Evolutionary conservation across 35 echinoderm and acorn worm genomes (phyloP), one percentile per base, ranked within the genome.

Genomic region (Stichopus chloronotus): DNA sequence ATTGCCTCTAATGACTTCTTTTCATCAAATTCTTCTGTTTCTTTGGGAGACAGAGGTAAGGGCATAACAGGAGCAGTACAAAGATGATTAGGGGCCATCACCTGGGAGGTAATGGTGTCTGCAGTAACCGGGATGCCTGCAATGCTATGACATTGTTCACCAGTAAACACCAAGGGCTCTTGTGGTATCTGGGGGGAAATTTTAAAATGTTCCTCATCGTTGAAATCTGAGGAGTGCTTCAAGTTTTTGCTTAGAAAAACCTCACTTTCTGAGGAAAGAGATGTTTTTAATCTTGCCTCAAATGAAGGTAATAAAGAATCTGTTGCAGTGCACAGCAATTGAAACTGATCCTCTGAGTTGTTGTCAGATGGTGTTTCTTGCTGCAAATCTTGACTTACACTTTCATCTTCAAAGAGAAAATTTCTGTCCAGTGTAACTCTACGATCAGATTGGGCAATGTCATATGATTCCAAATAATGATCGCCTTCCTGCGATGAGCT

Each of bases 141-240:
- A 25, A 12, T 17, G 55, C n/a, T 8, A 10, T 57, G 55, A 20
- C 17, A 85, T 9, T 89, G 59, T 89, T 72, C 87, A 89, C 71
- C 87, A 61, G 25, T 71, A 83, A 53, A 53, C 8, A 89, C 65
- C 61, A 65, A n/a, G 9, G 23, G 8, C 65, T 89, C 87, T 63
- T 58, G 21, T 19, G 87, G n/a, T 25, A 89, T 60, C 87, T 89
- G 87, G 43, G 60, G 87, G 87, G 87, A 89, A 89, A 89, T 89
- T 20, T 89, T 21, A 63, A 89, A 89, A 89, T 89, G 87, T 89
- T 89, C 61, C 87, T 89, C 87, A 89, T 89, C 87, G 16, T 85
- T 85, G 82, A 85, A 17, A 58, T 58, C 55, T 58, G 82, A 58
- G 23, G 76, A 21, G 57, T 85, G 17, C 17, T 56, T 85, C 58